Percentiles rank a stretch among this genome's conserved stretches.
Evolutionary conservation across 2,113 vertebrate species (phyloP).

Genomic region (Neopipo cinnamomea): DNA sequence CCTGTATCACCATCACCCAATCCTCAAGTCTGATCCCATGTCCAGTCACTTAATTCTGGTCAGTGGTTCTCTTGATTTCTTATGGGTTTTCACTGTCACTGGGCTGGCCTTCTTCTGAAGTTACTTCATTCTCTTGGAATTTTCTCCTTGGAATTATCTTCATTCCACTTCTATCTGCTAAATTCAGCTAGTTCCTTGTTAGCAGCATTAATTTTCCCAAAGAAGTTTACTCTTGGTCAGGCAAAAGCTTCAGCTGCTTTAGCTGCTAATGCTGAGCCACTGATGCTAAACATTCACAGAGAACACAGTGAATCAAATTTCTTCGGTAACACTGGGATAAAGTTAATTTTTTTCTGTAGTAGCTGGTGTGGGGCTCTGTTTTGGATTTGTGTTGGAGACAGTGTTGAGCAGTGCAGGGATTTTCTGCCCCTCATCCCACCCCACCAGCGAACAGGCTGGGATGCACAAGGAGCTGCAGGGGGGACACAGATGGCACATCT

Average conservation of each 20-base stretch:
- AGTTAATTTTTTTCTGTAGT: background rate
- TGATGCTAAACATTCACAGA: background rate
- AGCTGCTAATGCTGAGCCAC: background rate
- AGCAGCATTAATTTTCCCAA: background rate
- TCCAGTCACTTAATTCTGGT: background rate
- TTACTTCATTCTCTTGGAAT: background rate
- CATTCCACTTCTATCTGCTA: background rate
- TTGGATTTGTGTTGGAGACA: background rate
- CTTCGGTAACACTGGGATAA: background rate
- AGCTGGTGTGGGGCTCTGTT: background rate
- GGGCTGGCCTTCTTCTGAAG: background rate
- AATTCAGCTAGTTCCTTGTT: background rate
- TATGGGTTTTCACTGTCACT: background rate
- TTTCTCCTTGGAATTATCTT: background rate
- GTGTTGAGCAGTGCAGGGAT: background rate
- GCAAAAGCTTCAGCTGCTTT: background rate
- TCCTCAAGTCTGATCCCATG: background rate
- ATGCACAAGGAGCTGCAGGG: background rate
- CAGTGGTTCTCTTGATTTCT: background rate
- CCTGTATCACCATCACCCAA: background rate
- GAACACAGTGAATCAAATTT: background rate
- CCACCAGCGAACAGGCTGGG: rapidly evolving
- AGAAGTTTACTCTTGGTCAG: background rate
- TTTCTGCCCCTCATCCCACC: background rate
- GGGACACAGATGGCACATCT: background rate